Percentiles rank a stretch among this genome's conserved stretches.
phyloP scores from a whole-genome alignment of 23 tunicate species.

The Clavelina lepadiformis region DNA sequence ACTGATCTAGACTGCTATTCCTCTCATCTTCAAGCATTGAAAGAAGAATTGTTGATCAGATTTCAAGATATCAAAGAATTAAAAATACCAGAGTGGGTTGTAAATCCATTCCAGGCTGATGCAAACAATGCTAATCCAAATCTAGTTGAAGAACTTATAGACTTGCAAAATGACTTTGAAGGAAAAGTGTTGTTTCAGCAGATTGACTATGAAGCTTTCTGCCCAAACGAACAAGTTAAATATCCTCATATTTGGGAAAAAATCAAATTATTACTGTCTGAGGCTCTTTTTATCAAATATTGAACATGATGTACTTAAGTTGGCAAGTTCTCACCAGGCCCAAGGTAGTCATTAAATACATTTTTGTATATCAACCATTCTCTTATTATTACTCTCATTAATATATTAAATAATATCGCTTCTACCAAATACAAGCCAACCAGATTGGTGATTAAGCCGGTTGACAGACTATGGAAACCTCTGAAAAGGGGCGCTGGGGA shows the following conservation, averaged over 20 bases:
- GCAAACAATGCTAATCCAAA: background rate
- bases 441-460: too few relatives aligned
- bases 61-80: constrained; percentile 11
- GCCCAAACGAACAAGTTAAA: constrained; percentile 5
- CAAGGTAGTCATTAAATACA: constrained; percentile 1
- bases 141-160: constrained; percentile 7
- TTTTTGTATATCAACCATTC: background rate
- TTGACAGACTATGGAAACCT: too few relatives aligned
- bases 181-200: constrained; percentile 21
- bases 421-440: too few relatives aligned
- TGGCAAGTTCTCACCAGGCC: constrained; percentile 13
- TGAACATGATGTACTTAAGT: constrained; percentile 17
- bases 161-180: background rate
- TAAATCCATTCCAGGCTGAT: constrained; percentile 2
- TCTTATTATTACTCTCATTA: too few relatives aligned
- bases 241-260: constrained; percentile 12
- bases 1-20: constrained; percentile 16
- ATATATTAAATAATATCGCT: too few relatives aligned
- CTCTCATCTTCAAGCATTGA: constrained; percentile 2
- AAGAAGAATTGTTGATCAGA: constrained; percentile 6
- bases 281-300: constrained; percentile 17
- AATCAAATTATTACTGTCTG: constrained; percentile 11
- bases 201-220: constrained; percentile 16
- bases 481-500: too few relatives aligned
- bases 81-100: constrained; percentile 6